Conservation (phyloP, 1,140 invertebrate species). For the Drosophila ogumai region DNA sequence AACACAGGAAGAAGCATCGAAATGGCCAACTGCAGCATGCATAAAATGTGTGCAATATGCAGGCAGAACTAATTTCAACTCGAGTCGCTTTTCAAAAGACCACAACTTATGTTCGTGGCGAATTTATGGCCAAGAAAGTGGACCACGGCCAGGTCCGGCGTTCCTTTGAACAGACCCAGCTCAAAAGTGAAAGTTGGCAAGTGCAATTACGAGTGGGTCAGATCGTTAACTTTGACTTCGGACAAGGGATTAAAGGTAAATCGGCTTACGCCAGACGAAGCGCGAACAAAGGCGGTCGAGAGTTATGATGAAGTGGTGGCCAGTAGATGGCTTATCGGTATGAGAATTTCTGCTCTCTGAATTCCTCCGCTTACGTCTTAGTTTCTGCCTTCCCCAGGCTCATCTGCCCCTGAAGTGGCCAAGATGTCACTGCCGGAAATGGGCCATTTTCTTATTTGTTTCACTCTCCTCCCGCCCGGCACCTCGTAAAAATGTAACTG, state of each 20-base stretch:
- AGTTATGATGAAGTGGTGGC: slow-evolving; percentile 29
- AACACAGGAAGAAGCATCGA: slow-evolving; percentile 6
- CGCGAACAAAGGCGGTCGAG: slow-evolving; percentile 23
- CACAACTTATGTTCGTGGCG: slow-evolving; percentile 65
- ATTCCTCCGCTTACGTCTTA: slow-evolving; percentile 14
- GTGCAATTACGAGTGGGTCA: slow-evolving; percentile 57
- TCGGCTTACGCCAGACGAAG: slow-evolving; percentile 25
- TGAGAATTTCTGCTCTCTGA: not conserved
- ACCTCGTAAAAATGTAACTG: slow-evolving; percentile 51
- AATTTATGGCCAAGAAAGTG: slow-evolving; percentile 61
- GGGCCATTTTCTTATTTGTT: slow-evolving; percentile 40
- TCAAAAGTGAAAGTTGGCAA: slow-evolving; percentile 68
- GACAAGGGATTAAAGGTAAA: slow-evolving; percentile 54
- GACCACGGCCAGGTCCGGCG: slow-evolving; percentile 20
- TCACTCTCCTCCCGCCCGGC: not conserved
- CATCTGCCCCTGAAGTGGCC: slow-evolving; percentile 18
- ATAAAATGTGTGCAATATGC: slow-evolving; percentile 59
- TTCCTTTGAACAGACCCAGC: slow-evolving; percentile 11
- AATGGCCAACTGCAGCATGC: slow-evolving; percentile 59
- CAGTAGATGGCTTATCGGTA: slow-evolving; percentile 5
- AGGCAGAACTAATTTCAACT: slow-evolving; percentile 40
- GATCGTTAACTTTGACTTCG: slow-evolving; percentile 58
- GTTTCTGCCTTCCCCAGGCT: not conserved
- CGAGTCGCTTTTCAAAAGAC: slow-evolving; percentile 17
- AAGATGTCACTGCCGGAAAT: slow-evolving; percentile 38